These are phyloP conservation scores for Silurus aristotelis DNA, from an alignment of 2,797 vertebrate genomes.

Conservation along the genomic window DNA sequence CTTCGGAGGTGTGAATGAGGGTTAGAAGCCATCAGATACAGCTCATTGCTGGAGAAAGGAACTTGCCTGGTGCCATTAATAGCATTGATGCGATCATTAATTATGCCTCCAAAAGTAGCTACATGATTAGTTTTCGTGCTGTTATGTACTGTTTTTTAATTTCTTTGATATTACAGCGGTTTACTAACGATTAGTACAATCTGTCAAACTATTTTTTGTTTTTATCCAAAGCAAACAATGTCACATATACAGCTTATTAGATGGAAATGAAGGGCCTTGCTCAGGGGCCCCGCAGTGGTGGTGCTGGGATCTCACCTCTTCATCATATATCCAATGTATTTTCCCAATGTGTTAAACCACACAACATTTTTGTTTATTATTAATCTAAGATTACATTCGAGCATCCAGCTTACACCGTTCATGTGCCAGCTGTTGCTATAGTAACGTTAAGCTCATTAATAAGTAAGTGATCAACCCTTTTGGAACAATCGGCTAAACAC, in stretches of 20 bases:
- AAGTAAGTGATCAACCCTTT: neutral
- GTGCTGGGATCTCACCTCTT: too few relatives aligned
- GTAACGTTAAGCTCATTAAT: neutral
- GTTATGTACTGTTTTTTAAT: neutral
- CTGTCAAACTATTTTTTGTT: too few relatives aligned
- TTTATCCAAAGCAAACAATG: too few relatives aligned
- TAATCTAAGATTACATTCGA: neutral
- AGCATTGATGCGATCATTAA: neutral
- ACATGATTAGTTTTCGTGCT: neutral
- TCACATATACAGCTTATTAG: too few relatives aligned
- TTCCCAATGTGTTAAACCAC: neutral
- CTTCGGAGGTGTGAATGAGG: neutral
- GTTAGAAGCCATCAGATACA: neutral
- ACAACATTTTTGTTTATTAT: neutral
- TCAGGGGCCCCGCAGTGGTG: too few relatives aligned
- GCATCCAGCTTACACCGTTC: neutral
- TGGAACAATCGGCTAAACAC: neutral
- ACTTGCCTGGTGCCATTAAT: too few relatives aligned
- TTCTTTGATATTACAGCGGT: neutral
- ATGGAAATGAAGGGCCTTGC: too few relatives aligned
- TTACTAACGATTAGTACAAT: too few relatives aligned
- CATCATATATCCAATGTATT: too few relatives aligned
- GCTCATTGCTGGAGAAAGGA: neutral
- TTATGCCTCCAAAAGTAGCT: neutral
- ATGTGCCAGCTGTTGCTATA: neutral